These are phyloP conservation scores for Cephus sareptanus DNA, from an alignment of 2,888 invertebrate species.

Conservation along the genomic window DNA sequence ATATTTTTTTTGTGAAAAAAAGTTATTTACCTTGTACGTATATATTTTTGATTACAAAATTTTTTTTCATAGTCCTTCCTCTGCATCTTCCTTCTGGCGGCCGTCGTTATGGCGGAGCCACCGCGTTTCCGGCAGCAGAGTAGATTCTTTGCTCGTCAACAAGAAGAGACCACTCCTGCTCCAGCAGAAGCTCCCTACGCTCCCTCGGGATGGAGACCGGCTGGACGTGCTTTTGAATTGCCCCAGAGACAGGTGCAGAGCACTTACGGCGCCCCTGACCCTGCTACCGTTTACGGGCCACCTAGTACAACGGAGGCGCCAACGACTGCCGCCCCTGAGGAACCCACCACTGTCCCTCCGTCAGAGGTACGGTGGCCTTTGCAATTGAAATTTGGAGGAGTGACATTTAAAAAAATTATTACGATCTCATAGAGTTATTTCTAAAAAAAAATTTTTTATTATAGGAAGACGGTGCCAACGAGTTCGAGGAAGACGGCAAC, in stretches of 20 bases:
- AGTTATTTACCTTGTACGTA: too few species aligned
- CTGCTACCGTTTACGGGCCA: constrained; percentile 14
- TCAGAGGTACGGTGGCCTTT: background rate
- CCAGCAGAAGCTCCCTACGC: constrained; percentile 15
- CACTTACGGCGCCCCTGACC: constrained; percentile 17
- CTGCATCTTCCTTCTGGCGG: background rate
- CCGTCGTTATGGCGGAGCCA: constrained; percentile 13
- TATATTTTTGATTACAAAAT: too few species aligned
- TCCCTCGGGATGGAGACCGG: constrained; percentile 22
- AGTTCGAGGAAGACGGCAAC: constrained; percentile 13
- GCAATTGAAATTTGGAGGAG: too few species aligned
- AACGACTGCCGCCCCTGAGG: constrained; percentile 10
- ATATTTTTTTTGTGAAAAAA: too few species aligned
- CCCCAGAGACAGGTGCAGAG: constrained; percentile 14
- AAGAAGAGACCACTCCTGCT: constrained; percentile 16
- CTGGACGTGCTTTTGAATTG: constrained; percentile 16
- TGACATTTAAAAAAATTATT: too few species aligned
- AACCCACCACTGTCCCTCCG: constrained; percentile 13
- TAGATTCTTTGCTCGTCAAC: constrained; percentile 18
- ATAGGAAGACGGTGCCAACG: constrained; percentile 5
- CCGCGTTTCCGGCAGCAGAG: constrained; percentile 14
- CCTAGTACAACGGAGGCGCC: constrained; percentile 14
- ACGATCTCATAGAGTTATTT: background rate
- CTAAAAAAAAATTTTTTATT: background rate
- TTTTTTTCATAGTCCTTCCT: constrained; percentile 5